Evolutionary conservation across 1,140 invertebrate genomes (phyloP), one percentile per base, ranked within the genome.

Genomic region (Leptopilina boulardi): DNA sequence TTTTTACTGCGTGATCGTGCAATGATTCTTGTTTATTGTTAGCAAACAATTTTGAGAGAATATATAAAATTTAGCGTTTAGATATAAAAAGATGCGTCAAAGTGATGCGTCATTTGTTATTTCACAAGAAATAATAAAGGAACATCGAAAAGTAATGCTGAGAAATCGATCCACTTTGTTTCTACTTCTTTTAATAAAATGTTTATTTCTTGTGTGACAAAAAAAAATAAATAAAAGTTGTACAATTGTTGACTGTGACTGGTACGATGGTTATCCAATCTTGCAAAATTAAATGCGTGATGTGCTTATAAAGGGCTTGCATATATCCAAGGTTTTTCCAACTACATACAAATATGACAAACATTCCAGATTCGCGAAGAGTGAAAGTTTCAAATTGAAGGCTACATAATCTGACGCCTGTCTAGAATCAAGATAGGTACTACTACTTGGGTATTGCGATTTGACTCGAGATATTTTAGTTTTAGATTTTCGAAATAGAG

Each of bases 251-350:
- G 15, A 15, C 42, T 9, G 42, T n/a, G 42, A 51, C 47, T 51
- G 15, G 47, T 51, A n/a, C 47, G 6, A 18, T 51, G n/a, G 47
- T 51, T 51, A 51, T 51, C n/a, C 47, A 51, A 3, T 51, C 15
- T 51, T 51, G 47, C 47, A 51, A 51, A 51, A 51, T 51, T 51
- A 51, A 51, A 51, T 3, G 47, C 47, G 47, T 51, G n/a, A 51
- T 51, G 47, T 51, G 47, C 47, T 51, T 51, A 51, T 51, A 51
- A 51, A 51, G 47, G 47, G 47, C 47, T 51, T 51, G n/a, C n/a
- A n/a, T 51, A n/a, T 51, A 51, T 51, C 47, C 47, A 51, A 51
- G 47, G 47, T 18, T 51, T 51, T 51, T 38, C 34, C 34, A 38
- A 38, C 47, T 51, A 18, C 47, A 51, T 51, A 18, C 47, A 51